Evolutionary conservation across 2,797 vertebrate genomes (phyloP), one percentile per base, ranked within the genome.

Genomic region (Salarias fasciatus): DNA sequence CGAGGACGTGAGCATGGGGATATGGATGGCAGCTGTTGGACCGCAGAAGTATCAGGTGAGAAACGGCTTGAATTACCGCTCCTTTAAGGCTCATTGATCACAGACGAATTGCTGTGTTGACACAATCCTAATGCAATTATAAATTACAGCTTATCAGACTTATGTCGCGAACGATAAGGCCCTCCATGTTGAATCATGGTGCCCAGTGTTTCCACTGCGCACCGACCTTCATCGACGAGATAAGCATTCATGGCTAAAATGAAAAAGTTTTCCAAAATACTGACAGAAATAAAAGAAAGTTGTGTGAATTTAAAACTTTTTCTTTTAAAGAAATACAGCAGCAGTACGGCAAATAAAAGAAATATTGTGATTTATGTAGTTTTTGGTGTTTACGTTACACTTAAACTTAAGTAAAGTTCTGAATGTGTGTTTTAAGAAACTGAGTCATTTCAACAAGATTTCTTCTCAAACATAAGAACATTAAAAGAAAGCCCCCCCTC

Each of bases 1-100:
- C 63, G 98, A 99, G 90, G 98, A 99, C 62, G 98, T 99, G 44
- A 99, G 97, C 86, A 98, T 99, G 98, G 98, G 98, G 61, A 99
- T 99, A 63, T 99, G 98, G 98, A 98, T 99, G 98, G 95, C 98
- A 59, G 98, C 98, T 35, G 93, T 99, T 24, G 96, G 96, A 63
- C 96, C 97, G 11, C 93, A 89, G 62, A 92, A 96, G 53, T 94
- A 97, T 72, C 97, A 99, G 94, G 96, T 96, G 55, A 28, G 42
- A 43, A 29, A 47, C 24, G 1, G 37, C 7, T 30, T 40, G 3
- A 53, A 31, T 24, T 43, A 37, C 12, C 24, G 18, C 18, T 24
- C 18, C 18, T 24, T 18, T 18, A 24, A 24, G 18, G 18, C 18
- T 3, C 18, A 24, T 24, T 24, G 18, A 24, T 24, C 18, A 24